Evolutionary conservation across 2,113 vertebrate genomes (phyloP).

Genomic region (Ciconia maguari): DNA sequence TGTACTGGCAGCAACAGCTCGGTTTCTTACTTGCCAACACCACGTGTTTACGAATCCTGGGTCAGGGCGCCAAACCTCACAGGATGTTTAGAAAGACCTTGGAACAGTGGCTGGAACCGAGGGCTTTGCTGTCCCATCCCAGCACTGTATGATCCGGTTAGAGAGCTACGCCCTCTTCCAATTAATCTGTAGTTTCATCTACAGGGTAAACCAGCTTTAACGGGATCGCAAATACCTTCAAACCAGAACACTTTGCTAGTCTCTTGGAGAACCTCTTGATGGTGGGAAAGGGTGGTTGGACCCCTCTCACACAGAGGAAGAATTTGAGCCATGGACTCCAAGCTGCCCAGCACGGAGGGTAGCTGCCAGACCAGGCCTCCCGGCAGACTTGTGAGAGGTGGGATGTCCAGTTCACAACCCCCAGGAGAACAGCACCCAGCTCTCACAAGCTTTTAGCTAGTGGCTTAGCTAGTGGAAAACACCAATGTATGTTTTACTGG

Average conservation of each 20-base stretch:
- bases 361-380: not conserved
- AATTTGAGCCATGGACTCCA: not conserved
- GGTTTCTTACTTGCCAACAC: not conserved
- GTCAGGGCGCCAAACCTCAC: not conserved
- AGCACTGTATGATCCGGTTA: rapidly evolving
- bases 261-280: not conserved
- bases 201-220: not conserved
- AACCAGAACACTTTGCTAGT: not conserved
- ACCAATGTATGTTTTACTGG: not conserved
- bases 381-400: not conserved
- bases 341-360: rapidly evolving
- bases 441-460: not conserved
- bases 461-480: not conserved
- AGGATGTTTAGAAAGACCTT: constrained; percentile 32
- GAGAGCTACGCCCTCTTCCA: not conserved
- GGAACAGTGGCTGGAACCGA: not conserved
- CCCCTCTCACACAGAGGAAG: not conserved
- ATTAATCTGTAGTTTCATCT: not conserved
- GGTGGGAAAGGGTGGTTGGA: not conserved
- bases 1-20: not conserved
- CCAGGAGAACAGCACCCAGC: not conserved
- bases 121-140: not conserved
- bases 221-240: not conserved
- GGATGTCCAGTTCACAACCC: not conserved
- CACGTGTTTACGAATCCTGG: not conserved